phyloP scores from a whole-genome alignment of 2,113 vertebrate species.

The Ploceus nigricollis region DNA sequence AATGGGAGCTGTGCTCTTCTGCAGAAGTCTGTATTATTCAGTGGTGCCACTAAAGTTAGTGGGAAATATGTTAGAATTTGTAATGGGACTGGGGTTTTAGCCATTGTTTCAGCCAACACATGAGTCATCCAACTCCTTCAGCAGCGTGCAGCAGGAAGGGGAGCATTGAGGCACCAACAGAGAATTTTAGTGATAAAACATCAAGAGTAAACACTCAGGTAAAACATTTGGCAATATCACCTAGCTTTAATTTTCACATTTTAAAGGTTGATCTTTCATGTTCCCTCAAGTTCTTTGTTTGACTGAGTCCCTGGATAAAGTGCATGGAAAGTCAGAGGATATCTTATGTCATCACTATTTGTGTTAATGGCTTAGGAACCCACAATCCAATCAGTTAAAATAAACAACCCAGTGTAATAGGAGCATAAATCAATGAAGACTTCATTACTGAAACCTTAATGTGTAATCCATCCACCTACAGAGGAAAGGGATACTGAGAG shows the following conservation, averaged over 20 bases:
- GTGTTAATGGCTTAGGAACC: slow-evolving; percentile 67
- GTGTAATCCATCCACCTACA: slow-evolving; percentile 64
- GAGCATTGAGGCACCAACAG: neutral
- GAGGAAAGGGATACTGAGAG: slow-evolving; percentile 52
- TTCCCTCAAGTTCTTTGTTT: slow-evolving; percentile 27
- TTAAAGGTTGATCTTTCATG: neutral
- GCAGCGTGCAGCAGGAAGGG: neutral
- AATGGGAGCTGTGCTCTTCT: neutral
- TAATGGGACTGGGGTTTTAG: neutral
- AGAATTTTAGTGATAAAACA: neutral
- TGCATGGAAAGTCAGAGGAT: neutral
- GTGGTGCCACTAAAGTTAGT: neutral
- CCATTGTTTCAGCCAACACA: neutral
- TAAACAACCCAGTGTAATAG: slow-evolving; percentile 63
- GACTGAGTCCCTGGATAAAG: slow-evolving; percentile 23
- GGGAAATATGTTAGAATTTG: neutral
- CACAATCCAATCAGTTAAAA: slow-evolving; percentile 67
- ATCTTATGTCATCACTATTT: slow-evolving; percentile 64
- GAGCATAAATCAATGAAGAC: slow-evolving; percentile 68
- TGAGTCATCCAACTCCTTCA: neutral
- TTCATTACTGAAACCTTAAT: slow-evolving; percentile 68
- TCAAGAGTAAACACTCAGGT: neutral
- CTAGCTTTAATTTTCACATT: slow-evolving; percentile 22
- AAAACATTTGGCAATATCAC: slow-evolving; percentile 8
- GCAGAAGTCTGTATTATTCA: neutral